Percentiles rank a stretch among this genome's conserved stretches.
These are phyloP conservation scores for Amphipyra tragopoginis DNA, from an alignment of 2,888 invertebrate genomes.

Conservation along the genomic window DNA sequence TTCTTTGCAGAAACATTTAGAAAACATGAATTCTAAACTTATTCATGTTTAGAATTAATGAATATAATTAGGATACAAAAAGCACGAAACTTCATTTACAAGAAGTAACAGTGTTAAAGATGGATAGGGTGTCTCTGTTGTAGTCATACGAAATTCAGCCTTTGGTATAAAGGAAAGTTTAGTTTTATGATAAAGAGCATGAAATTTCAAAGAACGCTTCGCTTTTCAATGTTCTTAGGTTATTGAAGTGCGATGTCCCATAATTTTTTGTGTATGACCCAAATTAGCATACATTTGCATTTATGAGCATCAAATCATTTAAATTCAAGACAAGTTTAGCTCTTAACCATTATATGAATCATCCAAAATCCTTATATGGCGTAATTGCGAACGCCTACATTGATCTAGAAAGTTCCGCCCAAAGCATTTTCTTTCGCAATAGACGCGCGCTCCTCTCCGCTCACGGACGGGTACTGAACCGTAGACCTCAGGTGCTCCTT, in stretches of 20 bases:
- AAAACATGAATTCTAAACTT: too few relatives aligned
- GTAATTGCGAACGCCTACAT: slow-evolving; percentile 25
- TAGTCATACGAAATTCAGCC: not conserved
- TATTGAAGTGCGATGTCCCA: slow-evolving; percentile 16
- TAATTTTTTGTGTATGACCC: slow-evolving; percentile 14
- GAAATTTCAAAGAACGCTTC: not conserved
- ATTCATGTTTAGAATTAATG: too few relatives aligned
- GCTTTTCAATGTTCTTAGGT: slow-evolving; percentile 2
- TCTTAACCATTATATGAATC: not conserved
- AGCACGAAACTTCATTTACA: too few relatives aligned
- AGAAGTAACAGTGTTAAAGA: too few relatives aligned
- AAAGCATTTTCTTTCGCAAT: slow-evolving; percentile 19
- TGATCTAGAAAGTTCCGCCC: slow-evolving; percentile 55
- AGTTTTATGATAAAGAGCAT: not conserved
- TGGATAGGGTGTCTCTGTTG: too few relatives aligned
- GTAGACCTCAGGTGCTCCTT: slow-evolving; percentile 70
- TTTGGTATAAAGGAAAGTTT: not conserved
- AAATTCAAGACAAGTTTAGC: slow-evolving; percentile 2
- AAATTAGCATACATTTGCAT: slow-evolving; percentile 4
- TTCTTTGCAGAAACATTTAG: too few relatives aligned
- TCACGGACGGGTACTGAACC: slow-evolving; percentile 65
- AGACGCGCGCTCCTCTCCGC: slow-evolving; percentile 49
- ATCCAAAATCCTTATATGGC: slow-evolving; percentile 15
- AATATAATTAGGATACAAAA: too few relatives aligned
- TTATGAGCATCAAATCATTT: slow-evolving; percentile 2